phyloP scores from a whole-genome alignment of 2,113 vertebrate genomes.

The Callopanchax toddi region DNA sequence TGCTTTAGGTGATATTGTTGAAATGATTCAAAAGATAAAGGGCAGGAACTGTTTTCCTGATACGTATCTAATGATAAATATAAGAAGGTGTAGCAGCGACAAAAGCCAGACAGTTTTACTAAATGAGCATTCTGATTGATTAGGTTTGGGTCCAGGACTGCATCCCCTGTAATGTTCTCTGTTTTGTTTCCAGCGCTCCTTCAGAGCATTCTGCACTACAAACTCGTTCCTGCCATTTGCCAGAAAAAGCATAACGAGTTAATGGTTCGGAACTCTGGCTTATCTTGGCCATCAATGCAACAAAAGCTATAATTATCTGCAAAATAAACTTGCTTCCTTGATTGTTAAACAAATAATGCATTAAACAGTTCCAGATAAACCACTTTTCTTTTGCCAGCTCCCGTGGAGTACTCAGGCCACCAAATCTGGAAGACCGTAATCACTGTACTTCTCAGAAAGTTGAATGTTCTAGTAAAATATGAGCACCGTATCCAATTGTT shows the following conservation, averaged over 20 bases:
- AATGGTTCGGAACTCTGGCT: conserved; percentile 74
- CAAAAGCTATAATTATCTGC: conserved; percentile 78
- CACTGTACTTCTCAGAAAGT: conserved; percentile 34
- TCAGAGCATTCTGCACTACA: conserved; percentile 13
- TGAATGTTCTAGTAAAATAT: conserved; percentile 40
- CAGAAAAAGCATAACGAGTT: conserved; percentile 72
- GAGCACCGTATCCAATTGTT: conserved; percentile 47
- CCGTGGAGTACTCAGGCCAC: conserved; percentile 33
- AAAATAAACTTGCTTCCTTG: conserved; percentile 76
- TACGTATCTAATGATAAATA: conserved; percentile 16
- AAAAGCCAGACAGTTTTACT: conserved; percentile 4
- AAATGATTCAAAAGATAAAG: conserved; percentile 36
- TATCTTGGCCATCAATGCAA: conserved; percentile 76
- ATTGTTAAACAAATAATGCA: conserved; percentile 79
- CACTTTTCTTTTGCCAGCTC: conserved; percentile 37
- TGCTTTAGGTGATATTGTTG: conserved; percentile 25
- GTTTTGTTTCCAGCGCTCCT: conserved; percentile 25
- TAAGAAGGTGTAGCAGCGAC: conserved; percentile 6
- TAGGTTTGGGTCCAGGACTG: conserved; percentile 18
- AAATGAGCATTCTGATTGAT: conserved; percentile 7
- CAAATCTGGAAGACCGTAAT: conserved; percentile 38
- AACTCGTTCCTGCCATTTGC: conserved; percentile 49
- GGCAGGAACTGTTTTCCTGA: conserved; percentile 26
- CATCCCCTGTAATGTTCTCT: conserved; percentile 18
- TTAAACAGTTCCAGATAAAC: conserved; percentile 76